Evolutionary conservation across 2,797 vertebrate genomes (phyloP), one percentile per base, ranked within the genome.

Genomic region (Bradypodion ventrale): DNA sequence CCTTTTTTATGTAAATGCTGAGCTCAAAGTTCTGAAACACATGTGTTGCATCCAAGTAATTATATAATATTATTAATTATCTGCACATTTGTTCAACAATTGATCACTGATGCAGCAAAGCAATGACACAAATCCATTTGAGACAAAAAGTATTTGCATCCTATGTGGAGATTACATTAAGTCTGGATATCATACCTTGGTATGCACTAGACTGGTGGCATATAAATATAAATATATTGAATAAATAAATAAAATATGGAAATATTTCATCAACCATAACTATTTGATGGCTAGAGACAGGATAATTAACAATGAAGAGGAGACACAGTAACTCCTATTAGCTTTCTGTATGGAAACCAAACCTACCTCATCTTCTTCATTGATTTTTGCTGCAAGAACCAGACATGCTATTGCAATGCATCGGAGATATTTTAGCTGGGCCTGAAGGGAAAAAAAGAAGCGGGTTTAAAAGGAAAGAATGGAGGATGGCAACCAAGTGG

Each of bases 281-380:
- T 19, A 56, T 56, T 13, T 56, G 52, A 56, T 56, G 19, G 19
- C 19, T 16, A 56, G 52, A 56, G 19, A 15, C 52, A 56, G 21
- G 15, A 56, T 56, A 19, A n/a, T n/a, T 56, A 56, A 56, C 21
- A 56, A 52, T 19, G 52, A 19, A 56, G 52, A 49, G 46, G 5
- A 21, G 52, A 56, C 52, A 56, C 68, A 27, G 63, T 73, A 5
- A 7, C 52, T 49, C 56, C 56, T 46, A 0, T 9, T 15, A 49
- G 27, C 46, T 74, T 46, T 32, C 4, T 13, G 10, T 60, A 76
- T 91, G 76, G 49, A 83, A 85, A 60, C 35, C 0, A 87, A 85
- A 42, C 82, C 42, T 89, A 97, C 96, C 95, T 98, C 97, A 13
- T 97, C 96, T 87, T 98, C 97, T 89, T 98, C 97, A 0, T 94